Evolutionary conservation across 2,888 invertebrate species (phyloP), one percentile per base, ranked within the genome.

Genomic region (Mimachlamys varia): DNA sequence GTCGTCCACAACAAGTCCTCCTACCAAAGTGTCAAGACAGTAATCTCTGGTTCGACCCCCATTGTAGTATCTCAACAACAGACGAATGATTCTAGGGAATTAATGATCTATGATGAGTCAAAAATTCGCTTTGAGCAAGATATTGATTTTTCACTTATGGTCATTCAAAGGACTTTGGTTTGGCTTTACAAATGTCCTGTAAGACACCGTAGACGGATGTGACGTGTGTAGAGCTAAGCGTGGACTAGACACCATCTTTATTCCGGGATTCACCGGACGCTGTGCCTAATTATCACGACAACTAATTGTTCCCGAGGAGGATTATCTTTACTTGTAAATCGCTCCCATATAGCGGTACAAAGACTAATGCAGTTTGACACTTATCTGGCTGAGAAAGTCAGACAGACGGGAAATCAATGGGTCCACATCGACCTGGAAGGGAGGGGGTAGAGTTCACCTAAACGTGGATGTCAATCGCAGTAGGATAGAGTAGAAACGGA

Each of bases 331-430:
- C 76, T 27, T 33, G 76, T 76, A 33, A 76, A 76, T 76, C 33
- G 76, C 27, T 33, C 7, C 33, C 2, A 76, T 33, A 76, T 27
- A 76, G 22, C 15, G 76, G 17, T 33, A 76, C 33, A 76, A 5
- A 13, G 76, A 10, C 76, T 76, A 76, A 76, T 76, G 27, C 76
- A 27, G 27, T 22, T 33, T 33, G 76, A 76, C 76, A 76, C 33
- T 76, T 76, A 76, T 76, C 76, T 2, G 76, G 27, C 76, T 76
- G 33, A 76, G 33, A 76, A 76, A 76, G 76, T 76, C 76, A 76
- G 76, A 76, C 76, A 13, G 76, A 27, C 27, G 1, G 76, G 33
- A 76, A 76, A 76, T 76, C 76, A 76, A 76, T 76, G 27, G 33
- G 33, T 27, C 10, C n/a, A 22, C 58, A 58, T 58, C 58, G 58